Conservation (phyloP, 2,888 invertebrate genomes). For the Venustoraphidia nigricollis region DNA sequence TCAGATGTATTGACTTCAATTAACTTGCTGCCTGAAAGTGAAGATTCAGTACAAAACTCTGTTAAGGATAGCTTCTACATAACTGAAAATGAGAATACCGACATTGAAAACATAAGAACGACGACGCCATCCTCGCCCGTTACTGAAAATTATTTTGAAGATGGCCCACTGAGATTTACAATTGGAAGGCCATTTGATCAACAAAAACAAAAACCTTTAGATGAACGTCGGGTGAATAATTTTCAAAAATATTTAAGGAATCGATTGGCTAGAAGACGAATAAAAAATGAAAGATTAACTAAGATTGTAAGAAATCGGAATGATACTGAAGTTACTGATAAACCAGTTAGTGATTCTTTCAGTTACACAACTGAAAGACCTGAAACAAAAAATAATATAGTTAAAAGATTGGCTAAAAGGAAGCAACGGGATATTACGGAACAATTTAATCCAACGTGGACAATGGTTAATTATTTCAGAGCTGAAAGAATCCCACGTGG, state of each 20-base stretch:
- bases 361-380: too few species aligned
- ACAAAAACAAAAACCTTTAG: conserved; percentile 7
- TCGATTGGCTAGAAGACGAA: conserved; percentile 12
- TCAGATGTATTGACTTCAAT: too few species aligned
- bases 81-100: neutral
- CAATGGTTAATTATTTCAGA: too few species aligned
- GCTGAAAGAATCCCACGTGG: too few species aligned
- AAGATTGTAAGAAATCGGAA: too few species aligned
- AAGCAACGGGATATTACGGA: too few species aligned
- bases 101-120: neutral
- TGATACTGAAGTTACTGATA: too few species aligned
- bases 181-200: conserved; percentile 7
- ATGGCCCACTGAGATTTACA: conserved; percentile 2
- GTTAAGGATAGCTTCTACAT: neutral
- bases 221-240: conserved; percentile 9
- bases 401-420: too few species aligned
- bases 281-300: conserved; percentile 6
- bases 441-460: too few species aligned
- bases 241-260: conserved; percentile 12
- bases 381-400: too few species aligned
- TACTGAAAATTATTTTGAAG: neutral
- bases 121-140: neutral
- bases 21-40: too few species aligned
- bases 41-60: neutral
- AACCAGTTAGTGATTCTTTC: too few species aligned